Percentiles rank a stretch among this genome's conserved stretches.
Evolutionary conservation across 2,113 vertebrate species (phyloP).

Genomic region (Litocranius walleri): DNA sequence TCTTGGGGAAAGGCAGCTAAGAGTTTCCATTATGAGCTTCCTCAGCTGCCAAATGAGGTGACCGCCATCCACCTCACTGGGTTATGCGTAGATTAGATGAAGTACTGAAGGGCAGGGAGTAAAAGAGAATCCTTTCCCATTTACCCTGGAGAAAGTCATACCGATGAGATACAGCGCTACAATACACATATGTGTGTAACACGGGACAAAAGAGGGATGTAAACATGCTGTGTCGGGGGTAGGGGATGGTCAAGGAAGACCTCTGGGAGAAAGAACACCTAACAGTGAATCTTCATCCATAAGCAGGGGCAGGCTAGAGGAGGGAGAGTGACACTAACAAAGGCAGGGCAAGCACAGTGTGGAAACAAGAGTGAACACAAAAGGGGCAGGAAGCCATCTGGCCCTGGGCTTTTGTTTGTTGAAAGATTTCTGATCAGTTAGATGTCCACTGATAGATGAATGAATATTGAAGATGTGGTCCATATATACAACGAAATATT

Average conservation of each 20-base stretch:
- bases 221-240: neutral
- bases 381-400: neutral
- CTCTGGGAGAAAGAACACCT: neutral
- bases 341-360: neutral
- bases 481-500: neutral
- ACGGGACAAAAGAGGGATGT: neutral
- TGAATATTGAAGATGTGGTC: neutral
- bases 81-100: neutral
- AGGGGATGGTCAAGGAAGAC: neutral
- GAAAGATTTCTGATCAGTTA: neutral
- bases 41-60: neutral
- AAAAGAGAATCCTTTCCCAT: neutral
- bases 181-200: neutral
- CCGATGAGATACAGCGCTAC: neutral
- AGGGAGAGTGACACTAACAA: neutral
- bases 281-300: neutral
- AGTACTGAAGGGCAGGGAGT: neutral
- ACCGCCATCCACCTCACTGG: neutral
- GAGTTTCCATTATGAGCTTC: neutral
- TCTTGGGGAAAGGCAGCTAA: neutral
- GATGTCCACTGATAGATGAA: neutral
- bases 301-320: neutral
- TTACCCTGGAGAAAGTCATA: neutral
- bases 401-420: neutral
- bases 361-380: neutral